Percentiles rank a stretch among this genome's conserved stretches.
These are phyloP conservation scores for Arctocebus calabarensis DNA, from an alignment of 2,797 vertebrate species.

Conservation along the genomic window DNA sequence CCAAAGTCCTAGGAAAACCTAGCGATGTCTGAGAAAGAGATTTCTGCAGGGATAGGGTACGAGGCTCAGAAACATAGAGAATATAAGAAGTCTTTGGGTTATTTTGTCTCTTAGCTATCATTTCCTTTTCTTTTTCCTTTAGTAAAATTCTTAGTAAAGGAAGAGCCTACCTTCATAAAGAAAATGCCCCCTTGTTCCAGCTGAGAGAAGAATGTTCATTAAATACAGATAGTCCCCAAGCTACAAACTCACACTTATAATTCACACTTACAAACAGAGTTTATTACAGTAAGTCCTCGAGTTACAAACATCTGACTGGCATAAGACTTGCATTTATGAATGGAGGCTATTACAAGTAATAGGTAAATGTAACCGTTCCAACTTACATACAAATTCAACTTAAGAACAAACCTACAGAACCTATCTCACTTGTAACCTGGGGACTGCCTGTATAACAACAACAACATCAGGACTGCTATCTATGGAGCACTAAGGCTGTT, in stretches of 20 bases:
- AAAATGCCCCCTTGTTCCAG: not conserved
- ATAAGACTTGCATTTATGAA: no score
- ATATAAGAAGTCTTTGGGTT: not conserved
- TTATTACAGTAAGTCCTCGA: no score
- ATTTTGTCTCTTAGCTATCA: not conserved
- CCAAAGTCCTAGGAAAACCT: not conserved
- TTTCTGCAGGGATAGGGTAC: not conserved
- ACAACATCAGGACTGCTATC: not conserved
- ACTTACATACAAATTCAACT: no score
- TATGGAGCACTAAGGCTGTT: not conserved
- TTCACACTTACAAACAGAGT: no score
- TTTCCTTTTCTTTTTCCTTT: conserved; percentile 19
- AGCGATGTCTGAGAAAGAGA: not conserved
- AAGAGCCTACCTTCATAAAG: not conserved
- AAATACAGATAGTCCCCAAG: not conserved
- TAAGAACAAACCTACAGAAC: no score
- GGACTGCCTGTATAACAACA: not conserved
- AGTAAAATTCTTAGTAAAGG: not conserved
- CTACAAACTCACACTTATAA: no score
- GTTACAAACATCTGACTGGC: no score
- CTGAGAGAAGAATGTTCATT: not conserved
- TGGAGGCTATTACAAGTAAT: no score
- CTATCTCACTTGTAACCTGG: no score
- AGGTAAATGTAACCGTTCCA: no score
- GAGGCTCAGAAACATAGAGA: not conserved